Evolutionary conservation across 2,797 vertebrate species (phyloP).

Genomic region (Arnoldichthys spilopterus): DNA sequence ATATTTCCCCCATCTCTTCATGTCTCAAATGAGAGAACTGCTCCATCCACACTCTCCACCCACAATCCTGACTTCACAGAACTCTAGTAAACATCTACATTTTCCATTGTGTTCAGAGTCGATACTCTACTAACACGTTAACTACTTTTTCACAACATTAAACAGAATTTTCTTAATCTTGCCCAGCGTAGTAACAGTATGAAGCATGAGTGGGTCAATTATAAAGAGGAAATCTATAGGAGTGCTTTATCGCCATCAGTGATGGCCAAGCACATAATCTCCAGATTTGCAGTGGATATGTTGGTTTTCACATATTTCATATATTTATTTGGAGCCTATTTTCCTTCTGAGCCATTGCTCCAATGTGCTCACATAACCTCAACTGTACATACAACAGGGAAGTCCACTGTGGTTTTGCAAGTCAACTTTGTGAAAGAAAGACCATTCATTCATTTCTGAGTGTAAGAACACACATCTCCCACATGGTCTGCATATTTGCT

Average conservation of each 20-base stretch:
- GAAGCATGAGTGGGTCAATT: neutral
- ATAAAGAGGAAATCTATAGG: neutral
- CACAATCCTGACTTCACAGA: too few species aligned
- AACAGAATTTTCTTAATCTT: neutral
- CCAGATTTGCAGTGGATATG: constrained; percentile 5
- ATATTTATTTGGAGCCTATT: neutral
- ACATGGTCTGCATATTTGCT: constrained; percentile 16
- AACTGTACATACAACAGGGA: neutral
- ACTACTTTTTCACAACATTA: too few species aligned
- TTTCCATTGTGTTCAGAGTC: too few species aligned
- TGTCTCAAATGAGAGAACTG: neutral
- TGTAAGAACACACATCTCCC: constrained; percentile 13
- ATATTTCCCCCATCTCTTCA: neutral
- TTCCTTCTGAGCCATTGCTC: neutral
- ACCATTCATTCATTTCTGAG: neutral
- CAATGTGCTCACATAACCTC: neutral
- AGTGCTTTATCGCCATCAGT: neutral
- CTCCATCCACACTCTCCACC: too few species aligned
- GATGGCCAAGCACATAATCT: constrained; percentile 7
- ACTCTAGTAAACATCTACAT: too few species aligned
- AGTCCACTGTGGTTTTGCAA: neutral
- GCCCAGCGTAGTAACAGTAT: neutral
- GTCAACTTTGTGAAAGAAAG: neutral
- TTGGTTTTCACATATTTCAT: constrained; percentile 9
- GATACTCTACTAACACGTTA: too few species aligned